Evolutionary conservation across 2,113 vertebrate species (phyloP).

Genomic region (Pseudorectes ferrugineus): DNA sequence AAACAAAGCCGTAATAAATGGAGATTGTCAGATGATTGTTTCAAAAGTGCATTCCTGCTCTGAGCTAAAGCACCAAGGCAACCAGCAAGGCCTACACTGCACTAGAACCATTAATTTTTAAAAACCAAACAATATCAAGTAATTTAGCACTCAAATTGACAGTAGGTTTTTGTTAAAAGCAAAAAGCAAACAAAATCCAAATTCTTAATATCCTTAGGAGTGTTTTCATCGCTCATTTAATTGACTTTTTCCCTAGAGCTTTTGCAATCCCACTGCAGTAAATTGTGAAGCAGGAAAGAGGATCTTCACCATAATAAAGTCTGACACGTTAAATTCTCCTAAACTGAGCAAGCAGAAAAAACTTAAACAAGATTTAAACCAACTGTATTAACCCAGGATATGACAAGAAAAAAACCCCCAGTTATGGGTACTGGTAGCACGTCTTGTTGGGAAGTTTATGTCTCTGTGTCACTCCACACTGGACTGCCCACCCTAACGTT

Average conservation of each 20-base stretch:
- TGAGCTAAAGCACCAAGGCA: background rate
- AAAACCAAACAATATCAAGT: background rate
- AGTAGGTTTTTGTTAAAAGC: background rate
- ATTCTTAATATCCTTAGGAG: background rate
- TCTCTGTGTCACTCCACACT: fast-evolving
- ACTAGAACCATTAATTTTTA: background rate
- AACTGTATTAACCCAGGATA: background rate
- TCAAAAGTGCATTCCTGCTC: background rate
- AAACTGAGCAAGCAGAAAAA: background rate
- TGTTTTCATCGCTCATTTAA: background rate
- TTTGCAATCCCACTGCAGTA: background rate
- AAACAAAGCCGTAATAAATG: background rate
- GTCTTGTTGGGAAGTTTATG: background rate
- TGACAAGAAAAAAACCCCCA: background rate
- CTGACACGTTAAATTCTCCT: slow-evolving; percentile 30
- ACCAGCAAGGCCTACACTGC: background rate
- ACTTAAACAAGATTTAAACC: background rate
- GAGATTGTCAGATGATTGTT: background rate
- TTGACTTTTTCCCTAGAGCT: background rate
- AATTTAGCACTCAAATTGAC: background rate
- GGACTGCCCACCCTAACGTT: background rate
- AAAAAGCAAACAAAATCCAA: slow-evolving; percentile 2
- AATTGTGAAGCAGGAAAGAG: background rate
- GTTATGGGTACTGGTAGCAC: background rate
- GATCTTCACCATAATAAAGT: background rate